A percentile compares a stretch with the other conserved stretches of the same genome.
Conservation (phyloP, 2,888 invertebrate genomes). For the Lasius platythorax region DNA sequence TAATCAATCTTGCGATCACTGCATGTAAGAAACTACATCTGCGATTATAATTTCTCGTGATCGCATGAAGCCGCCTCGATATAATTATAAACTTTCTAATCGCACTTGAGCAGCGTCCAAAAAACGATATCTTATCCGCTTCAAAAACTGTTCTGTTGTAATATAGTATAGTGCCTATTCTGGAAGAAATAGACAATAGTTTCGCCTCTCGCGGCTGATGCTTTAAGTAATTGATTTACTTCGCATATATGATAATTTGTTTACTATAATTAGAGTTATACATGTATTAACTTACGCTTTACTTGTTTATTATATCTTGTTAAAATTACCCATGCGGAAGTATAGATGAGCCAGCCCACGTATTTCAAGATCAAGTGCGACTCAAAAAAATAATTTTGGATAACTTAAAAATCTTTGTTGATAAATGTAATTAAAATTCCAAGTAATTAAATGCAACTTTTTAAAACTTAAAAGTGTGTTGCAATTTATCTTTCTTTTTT, state of each 20-base stretch:
- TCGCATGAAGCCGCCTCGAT: conserved; percentile 1
- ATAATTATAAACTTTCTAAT: conserved; percentile 47
- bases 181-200: conserved; percentile 22
- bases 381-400: background rate
- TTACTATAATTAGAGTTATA: conserved; percentile 31
- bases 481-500: background rate
- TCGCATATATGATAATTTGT: background rate
- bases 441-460: background rate
- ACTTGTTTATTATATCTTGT: conserved; percentile 30
- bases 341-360: conserved; percentile 34
- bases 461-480: background rate
- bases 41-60: conserved; percentile 23
- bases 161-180: background rate
- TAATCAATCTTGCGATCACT: conserved; percentile 35
- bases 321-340: conserved; percentile 32
- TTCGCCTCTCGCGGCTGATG: conserved; percentile 8
- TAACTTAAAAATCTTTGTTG: background rate
- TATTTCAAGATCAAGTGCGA: background rate
- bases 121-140: background rate
- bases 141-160: background rate
- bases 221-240: conserved; percentile 40
- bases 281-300: conserved; percentile 36
- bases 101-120: conserved; percentile 51
- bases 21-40: conserved; percentile 44
- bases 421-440: background rate